These are phyloP conservation scores for Mamestra configurata DNA, from an alignment of 1,140 invertebrate species.

Conservation along the genomic window DNA sequence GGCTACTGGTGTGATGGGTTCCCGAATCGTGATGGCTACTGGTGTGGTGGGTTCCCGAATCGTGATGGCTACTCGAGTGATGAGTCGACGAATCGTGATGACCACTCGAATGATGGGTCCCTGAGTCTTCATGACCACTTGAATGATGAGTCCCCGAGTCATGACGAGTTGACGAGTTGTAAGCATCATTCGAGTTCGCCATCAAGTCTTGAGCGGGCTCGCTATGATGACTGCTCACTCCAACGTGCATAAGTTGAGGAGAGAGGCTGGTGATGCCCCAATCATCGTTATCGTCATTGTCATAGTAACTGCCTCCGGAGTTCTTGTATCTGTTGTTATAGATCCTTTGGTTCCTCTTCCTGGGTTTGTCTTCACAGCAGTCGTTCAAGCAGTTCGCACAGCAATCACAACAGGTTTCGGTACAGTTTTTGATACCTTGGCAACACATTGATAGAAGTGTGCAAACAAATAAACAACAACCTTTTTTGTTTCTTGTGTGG, in stretches of 20 bases:
- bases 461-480: not conserved
- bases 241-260: not conserved
- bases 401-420: slow-evolving; percentile 48
- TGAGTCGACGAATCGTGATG: not conserved
- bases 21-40: slow-evolving; percentile 1
- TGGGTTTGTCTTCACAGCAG: slow-evolving; percentile 44
- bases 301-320: not conserved
- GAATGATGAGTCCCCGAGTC: not conserved
- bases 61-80: not conserved
- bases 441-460: slow-evolving; percentile 1
- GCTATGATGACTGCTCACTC: not conserved
- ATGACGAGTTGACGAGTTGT: not conserved
- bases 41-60: not conserved
- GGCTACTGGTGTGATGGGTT: slow-evolving; percentile 4
- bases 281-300: slow-evolving; percentile 11
- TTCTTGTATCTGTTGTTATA: slow-evolving; percentile 20
- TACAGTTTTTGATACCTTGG: slow-evolving; percentile 18
- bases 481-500: not conserved
- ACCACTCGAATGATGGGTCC: not conserved
- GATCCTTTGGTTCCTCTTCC: not conserved
- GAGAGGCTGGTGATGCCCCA: slow-evolving; percentile 9
- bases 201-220: not conserved
- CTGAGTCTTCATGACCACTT: not conserved
- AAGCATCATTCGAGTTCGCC: not conserved
- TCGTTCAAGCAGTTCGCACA: slow-evolving; percentile 47